These are phyloP conservation scores for Cyprinus carpio DNA, from an alignment of 2,113 vertebrate species.

Conservation along the genomic window DNA sequence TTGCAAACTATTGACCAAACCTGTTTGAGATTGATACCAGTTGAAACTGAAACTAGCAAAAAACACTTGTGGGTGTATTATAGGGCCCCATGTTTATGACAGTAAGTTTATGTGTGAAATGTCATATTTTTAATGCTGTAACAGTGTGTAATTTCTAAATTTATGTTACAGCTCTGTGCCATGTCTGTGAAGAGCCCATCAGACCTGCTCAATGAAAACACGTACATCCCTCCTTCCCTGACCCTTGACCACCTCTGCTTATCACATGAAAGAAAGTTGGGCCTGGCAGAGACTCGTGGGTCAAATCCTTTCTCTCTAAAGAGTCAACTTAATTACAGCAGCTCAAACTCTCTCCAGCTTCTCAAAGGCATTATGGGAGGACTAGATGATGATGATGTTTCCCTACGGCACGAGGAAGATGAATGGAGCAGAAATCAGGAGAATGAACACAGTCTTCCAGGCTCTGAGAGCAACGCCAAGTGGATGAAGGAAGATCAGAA, in stretches of 20 bases:
- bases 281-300: slow-evolving; percentile 54
- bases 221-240: slow-evolving; percentile 67
- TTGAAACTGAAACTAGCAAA: too few species aligned
- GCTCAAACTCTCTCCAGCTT: slow-evolving; percentile 63
- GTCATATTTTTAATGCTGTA: neutral
- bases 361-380: slow-evolving; percentile 69
- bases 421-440: slow-evolving; percentile 58
- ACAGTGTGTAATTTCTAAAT: neutral
- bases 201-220: slow-evolving; percentile 77
- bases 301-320: slow-evolving; percentile 52
- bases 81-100: neutral
- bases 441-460: slow-evolving; percentile 50
- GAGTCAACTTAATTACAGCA: slow-evolving; percentile 59
- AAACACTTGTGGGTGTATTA: too few species aligned
- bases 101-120: neutral
- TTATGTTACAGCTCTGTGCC: slow-evolving; percentile 56
- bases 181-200: slow-evolving; percentile 72
- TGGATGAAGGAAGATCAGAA: slow-evolving; percentile 91
- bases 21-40: too few species aligned
- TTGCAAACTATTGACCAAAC: too few species aligned
- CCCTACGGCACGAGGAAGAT: slow-evolving; percentile 42
- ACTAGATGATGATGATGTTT: slow-evolving; percentile 50
- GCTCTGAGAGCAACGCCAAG: slow-evolving; percentile 78
- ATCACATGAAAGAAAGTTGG: slow-evolving; percentile 71
- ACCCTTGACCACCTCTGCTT: slow-evolving; percentile 68